Base-by-base conservation (phyloP, 2,113 vertebrate species). In the Trogon melanurus region DNA sequence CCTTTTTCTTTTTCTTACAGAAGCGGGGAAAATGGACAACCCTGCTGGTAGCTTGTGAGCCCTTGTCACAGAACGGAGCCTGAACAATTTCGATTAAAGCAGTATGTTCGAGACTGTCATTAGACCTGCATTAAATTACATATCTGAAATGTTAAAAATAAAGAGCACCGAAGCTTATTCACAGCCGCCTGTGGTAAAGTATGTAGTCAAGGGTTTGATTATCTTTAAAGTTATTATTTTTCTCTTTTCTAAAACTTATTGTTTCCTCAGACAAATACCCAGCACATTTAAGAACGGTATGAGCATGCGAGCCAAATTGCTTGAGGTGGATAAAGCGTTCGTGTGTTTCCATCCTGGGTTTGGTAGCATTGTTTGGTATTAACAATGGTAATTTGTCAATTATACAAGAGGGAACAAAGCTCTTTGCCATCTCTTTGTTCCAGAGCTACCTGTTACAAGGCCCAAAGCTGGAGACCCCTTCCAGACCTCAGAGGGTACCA, bases 101-200 rank as follows among this genome's bases (percentile, higher is more conserved):
- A 94, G 96, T 96, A 97, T 94, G 97, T 97, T 97, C 78, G 97
- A 98, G 97, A 97, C 97, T 97, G 97, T 98, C 98, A 98, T 98
- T 98, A 98, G 97, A 94, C 97, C 96, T 96, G 74, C 97, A 94
- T 98, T 98, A 98, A 98, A 98, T 98, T 98, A 97, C 97, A 97
- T 98, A 98, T 97, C 97, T 98, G 92, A 94, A 98, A 97, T 98
- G 97, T 98, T 98, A 98, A 98, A 98, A 98, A 98, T 98, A 98
- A 98, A 98, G 95, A 96, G 93, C 95, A 97, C 85, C 92, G 96
- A 97, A 96, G 97, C 97, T 97, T 98, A 97, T 97, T 94, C 96
- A 96, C 91, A 95, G 97, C 94, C 97, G 96, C 97, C 97, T 95
- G 76, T 92, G 76, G 86, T 92, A 97, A 97, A 97, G 96, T 97